Evolutionary conservation across 2,888 invertebrate genomes (phyloP), one percentile per base, ranked within the genome.

Genomic region (Molorchus minor): DNA sequence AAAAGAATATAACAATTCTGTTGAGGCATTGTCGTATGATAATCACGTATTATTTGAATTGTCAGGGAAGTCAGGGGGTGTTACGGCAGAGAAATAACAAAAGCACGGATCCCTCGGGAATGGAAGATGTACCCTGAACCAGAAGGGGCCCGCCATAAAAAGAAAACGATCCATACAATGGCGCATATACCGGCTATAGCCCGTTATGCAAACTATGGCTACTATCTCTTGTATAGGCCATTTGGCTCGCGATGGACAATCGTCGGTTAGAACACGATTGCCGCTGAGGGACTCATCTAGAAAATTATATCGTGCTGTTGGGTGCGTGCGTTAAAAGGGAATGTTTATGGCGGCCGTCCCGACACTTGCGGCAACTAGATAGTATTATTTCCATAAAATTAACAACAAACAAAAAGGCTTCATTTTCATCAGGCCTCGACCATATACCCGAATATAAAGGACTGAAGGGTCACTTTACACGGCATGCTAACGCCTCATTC

Each of bases 121-220:
- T 35, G 36, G 12, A 46, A 46, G 38, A 36, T 51, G 52, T 41
- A 17, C 58, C 59, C 61, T 61, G 61, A 69, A 64, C 68, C 69
- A 75, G 72, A 74, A 75, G 75, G 75, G 76, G 75, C 71, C 69
- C 65, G 67, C 70, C 69, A 74, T 76, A 77, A 78, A 77, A 77
- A 76, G 72, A 71, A 72, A 77, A 77, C 75, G 77, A 74, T 74
- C 75, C 75, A 73, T 74, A 72, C 73, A 75, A 78, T 75, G 74
- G 75, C 71, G 68, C 70, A 73, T 74, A 72, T 67, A 74, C 72
- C 71, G 71, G 73, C 75, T 71, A 75, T 75, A 72, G 73, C 71
- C 74, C 71, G 78, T 79, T 79, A 79, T 79, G 79, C 79, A 78
- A 79, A 79, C 77, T 76, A 77, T 73, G 75, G 74, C 74, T 70